Base-by-base conservation (phyloP, 2,888 invertebrate genomes). In the Ernsta delagoae region DNA sequence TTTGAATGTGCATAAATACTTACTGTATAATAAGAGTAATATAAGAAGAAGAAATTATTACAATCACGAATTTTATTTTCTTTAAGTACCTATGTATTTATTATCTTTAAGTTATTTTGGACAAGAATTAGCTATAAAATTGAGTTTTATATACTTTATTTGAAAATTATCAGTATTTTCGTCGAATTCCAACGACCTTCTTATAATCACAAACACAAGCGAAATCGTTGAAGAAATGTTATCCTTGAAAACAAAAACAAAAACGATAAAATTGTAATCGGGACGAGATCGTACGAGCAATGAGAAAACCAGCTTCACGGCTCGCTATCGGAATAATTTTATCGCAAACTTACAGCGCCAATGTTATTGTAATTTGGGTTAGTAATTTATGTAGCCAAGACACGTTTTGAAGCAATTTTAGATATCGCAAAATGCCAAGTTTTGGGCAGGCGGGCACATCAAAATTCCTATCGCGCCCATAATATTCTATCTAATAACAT, bases 301-400 rank as follows among this genome's bases (percentile, higher is more conserved):
- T 12, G 4, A 12, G 12, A 48, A 48, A 36, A 34, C 34, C 4
- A 67, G 34, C 39, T 67, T 54, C 5, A 43, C 43, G 36, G 5
- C 45, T 12, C 34, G 16, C 45, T 31, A 62, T 57, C 39, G 39
- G 24, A 62, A 68, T 50, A 62, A 48, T 57, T 61, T 68, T 68
- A 68, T 62, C 36, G 39, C 24, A 62, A 57, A 68, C 57, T 68
- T 50, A 57, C 57, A 57, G 48, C 62, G 36, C 60, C 39, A 48
- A 68, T 62, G 61, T 61, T 68, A 62, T 68, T 61, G 62, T 57
- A 53, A 60, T 66, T 68, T 62, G 57, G 48, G 63, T n/a, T 59
- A 31, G 59, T 59, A 63, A 69, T 63, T 69, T 69, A 69, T 43
- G 68, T 63, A 69, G 68, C 63, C 68, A 63, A 69, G 59, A 63